phyloP scores from a whole-genome alignment of 2,888 invertebrate species.

The Nephrotoma appendiculata region DNA sequence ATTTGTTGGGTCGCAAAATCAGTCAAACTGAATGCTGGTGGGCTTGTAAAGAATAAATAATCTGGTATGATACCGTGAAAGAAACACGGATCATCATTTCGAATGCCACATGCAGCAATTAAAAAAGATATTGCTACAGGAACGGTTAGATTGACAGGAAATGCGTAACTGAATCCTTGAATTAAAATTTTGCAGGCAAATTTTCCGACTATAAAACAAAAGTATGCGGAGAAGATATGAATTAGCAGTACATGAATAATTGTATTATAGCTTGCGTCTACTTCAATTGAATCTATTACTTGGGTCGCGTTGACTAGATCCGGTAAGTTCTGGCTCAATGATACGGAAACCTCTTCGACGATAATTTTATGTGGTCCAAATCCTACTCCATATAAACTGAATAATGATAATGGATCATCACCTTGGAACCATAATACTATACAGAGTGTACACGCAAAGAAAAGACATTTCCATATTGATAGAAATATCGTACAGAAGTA shows the following conservation, averaged over 20 bases:
- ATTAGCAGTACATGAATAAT: conserved; percentile 64
- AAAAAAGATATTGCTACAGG: conserved; percentile 78
- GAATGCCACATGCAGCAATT: conserved; percentile 76
- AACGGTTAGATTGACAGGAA: conserved; percentile 86
- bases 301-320: conserved; percentile 63
- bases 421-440: conserved; percentile 60
- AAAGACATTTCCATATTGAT: conserved; percentile 76
- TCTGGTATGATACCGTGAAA: conserved; percentile 74
- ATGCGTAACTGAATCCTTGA: conserved; percentile 93
- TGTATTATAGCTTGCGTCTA: conserved; percentile 54
- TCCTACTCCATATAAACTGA: conserved; percentile 55
- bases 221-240: conserved; percentile 68
- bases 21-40: conserved; percentile 63
- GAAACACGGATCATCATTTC: conserved; percentile 76
- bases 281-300: conserved; percentile 56
- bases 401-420: conserved; percentile 62
- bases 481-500: conserved; percentile 85
- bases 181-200: conserved; percentile 94
- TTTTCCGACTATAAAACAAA: conserved; percentile 87
- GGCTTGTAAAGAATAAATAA: conserved; percentile 86
- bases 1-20: conserved; percentile 77
- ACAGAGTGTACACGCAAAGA: conserved; percentile 62
- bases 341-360: conserved; percentile 44
- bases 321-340: conserved; percentile 36
- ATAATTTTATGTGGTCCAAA: conserved; percentile 68